A percentile compares a stretch with the other conserved stretches of the same genome.
These are phyloP conservation scores for Cephus sareptanus DNA, from an alignment of 2,888 invertebrate genomes.

Conservation along the genomic window DNA sequence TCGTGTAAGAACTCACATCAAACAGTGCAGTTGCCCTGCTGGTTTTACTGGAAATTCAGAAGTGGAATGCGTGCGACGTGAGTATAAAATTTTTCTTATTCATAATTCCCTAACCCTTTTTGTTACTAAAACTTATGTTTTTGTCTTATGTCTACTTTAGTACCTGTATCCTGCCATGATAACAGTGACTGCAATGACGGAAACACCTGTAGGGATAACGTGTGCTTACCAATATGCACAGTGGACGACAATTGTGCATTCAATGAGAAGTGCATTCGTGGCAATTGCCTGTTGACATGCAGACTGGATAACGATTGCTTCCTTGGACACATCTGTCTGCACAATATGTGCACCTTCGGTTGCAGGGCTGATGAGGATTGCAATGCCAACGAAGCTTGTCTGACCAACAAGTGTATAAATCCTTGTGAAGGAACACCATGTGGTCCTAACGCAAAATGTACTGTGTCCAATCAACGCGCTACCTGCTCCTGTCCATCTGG, in stretches of 20 bases:
- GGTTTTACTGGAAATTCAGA: constrained; percentile 88
- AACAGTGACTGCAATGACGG: constrained; percentile 78
- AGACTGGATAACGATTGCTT: constrained; percentile 93
- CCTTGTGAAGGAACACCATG: constrained; percentile 83
- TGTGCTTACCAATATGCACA: constrained; percentile 82
- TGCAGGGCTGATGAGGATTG: constrained; percentile 91
- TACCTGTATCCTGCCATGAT: constrained; percentile 80
- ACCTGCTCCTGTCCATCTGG: constrained; percentile 82
- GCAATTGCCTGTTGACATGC: constrained; percentile 88
- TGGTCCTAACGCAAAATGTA: constrained; percentile 86
- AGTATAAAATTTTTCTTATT: constrained; percentile 54
- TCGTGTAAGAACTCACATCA: constrained; percentile 76
- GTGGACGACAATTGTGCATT: constrained; percentile 86
- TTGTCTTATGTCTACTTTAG: constrained; percentile 64
- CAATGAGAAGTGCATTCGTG: constrained; percentile 88
- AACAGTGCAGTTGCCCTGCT: constrained; percentile 84
- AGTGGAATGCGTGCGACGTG: constrained; percentile 86
- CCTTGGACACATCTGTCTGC: constrained; percentile 88
- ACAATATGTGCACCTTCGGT: constrained; percentile 87
- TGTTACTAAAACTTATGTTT: not conserved
- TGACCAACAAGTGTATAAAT: constrained; percentile 82
- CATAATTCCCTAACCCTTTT: not conserved
- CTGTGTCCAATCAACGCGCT: constrained; percentile 83
- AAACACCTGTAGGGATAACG: constrained; percentile 81
- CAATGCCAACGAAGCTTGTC: constrained; percentile 84